Base-by-base conservation (phyloP, 2,888 invertebrate species). In the Galerucella nymphaeae region DNA sequence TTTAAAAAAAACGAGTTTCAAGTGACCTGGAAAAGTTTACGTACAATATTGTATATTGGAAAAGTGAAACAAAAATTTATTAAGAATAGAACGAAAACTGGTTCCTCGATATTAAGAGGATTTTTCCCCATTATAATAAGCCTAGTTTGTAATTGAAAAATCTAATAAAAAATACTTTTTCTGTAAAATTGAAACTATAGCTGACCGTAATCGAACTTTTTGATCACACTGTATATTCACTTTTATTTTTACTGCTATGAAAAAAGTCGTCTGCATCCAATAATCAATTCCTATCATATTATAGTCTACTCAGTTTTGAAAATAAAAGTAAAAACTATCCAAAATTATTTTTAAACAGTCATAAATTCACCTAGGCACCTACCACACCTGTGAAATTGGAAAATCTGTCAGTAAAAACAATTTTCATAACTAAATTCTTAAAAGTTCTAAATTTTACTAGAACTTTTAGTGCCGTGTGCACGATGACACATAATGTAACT, bases 401-500 rank as follows among this genome's bases (percentile, higher is more conserved):
- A 16, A 63, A 45, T 48, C 65, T 57, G 64, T 58, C 55, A 53
- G 66, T 20, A 42, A 38, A 48, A 65, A 71, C 30, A 41, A 38
- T 63, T 42, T 57, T 61, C 61, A 66, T 66, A 38, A 50, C 38
- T 67, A 57, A 55, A 70, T 59, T 42, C 10, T 70, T 67, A 63
- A 70, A 73, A 71, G 76, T 66, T 79, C 78, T 77, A 81, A 71
- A 77, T 80, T n/a, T 69, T 50, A 76, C 66, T 73, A 66, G 73
- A 72, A 70, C 70, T 66, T 78, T n/a, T 83, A 75, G 88, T 84
- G 87, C 86, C 89, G 89, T 89, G 89, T 86, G 89, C 89, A 89
- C 77, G 77, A 79, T 84, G 85, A 86, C 87, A 87, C 87, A 87
- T 84, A 85, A 86, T 82, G 84, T 86, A 62, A 87, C 88, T 89